These are phyloP conservation scores for Falcunculus frontatus DNA, from an alignment of 2,113 vertebrate species.

Conservation along the genomic window DNA sequence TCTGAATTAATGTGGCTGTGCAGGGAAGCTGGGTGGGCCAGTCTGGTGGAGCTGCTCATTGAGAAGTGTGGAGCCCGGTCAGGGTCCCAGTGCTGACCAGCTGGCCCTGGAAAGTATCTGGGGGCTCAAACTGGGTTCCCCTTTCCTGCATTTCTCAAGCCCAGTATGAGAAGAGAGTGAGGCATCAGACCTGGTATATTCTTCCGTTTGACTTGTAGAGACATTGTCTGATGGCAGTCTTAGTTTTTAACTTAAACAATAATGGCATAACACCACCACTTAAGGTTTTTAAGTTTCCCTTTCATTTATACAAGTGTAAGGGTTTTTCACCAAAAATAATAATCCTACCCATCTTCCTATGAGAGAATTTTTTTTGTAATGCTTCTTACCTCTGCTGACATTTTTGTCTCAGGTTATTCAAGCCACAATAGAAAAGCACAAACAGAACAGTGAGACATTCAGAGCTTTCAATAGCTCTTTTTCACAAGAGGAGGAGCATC, in stretches of 20 bases:
- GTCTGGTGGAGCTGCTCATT: not conserved
- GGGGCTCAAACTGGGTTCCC: not conserved
- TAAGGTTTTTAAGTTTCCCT: not conserved
- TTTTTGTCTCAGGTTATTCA: constrained; percentile 80
- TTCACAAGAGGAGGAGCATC: constrained; percentile 85
- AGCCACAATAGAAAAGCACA: constrained; percentile 91
- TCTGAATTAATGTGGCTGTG: not conserved
- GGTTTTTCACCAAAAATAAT: not conserved
- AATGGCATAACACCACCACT: not conserved
- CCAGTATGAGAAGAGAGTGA: not conserved
- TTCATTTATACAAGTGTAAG: not conserved
- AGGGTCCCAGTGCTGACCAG: not conserved
- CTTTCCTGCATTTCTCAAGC: not conserved
- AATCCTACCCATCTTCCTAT: not conserved
- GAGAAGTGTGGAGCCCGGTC: not conserved
- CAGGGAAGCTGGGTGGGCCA: not conserved
- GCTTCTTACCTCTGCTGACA: not conserved
- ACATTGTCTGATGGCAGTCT: not conserved
- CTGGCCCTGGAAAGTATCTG: not conserved
- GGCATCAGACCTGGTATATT: not conserved
- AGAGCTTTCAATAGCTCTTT: constrained; percentile 87
- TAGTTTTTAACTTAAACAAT: not conserved
- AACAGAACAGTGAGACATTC: constrained; percentile 95
- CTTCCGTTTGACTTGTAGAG: not conserved
- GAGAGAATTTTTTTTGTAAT: not conserved